Evolutionary conservation across 2,888 invertebrate species (phyloP).

Genomic region (Athalia rosae): DNA sequence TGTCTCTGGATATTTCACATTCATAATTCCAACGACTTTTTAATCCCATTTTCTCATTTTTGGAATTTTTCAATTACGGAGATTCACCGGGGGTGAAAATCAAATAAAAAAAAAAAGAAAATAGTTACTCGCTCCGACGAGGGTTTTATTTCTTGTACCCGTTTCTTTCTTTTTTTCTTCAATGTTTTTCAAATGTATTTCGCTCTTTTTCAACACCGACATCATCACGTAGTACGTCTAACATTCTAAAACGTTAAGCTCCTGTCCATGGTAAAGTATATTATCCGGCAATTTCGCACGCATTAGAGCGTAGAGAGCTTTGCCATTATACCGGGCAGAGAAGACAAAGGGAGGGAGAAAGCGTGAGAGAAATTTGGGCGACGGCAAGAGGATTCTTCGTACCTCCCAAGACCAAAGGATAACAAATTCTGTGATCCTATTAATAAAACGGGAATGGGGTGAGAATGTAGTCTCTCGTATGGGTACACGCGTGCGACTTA

Average conservation of each 20-base stretch:
- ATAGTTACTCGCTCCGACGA: no score
- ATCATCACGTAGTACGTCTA: background rate
- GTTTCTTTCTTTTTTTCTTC: no score
- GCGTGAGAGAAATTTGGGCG: slow-evolving; percentile 39
- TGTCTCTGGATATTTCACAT: no score
- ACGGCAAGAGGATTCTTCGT: slow-evolving; percentile 30
- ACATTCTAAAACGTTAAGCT: background rate
- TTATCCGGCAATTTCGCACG: slow-evolving; percentile 1
- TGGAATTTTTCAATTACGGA: no score
- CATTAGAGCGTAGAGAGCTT: background rate
- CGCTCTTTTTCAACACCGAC: no score
- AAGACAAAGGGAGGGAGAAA: slow-evolving; percentile 36
- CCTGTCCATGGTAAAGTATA: background rate
- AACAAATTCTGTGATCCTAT: slow-evolving; percentile 39
- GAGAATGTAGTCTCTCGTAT: background rate
- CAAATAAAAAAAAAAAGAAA: no score
- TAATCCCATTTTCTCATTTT: no score
- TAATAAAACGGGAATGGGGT: slow-evolving; percentile 44
- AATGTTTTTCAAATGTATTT: no score
- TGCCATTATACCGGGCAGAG: background rate
- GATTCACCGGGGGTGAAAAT: no score
- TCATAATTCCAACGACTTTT: no score
- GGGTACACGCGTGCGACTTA: background rate
- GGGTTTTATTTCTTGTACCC: no score
- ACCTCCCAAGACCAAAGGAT: slow-evolving; percentile 28